Evolutionary conservation across 1,140 invertebrate species (phyloP).

Genomic region (Nasonia vitripennis): DNA sequence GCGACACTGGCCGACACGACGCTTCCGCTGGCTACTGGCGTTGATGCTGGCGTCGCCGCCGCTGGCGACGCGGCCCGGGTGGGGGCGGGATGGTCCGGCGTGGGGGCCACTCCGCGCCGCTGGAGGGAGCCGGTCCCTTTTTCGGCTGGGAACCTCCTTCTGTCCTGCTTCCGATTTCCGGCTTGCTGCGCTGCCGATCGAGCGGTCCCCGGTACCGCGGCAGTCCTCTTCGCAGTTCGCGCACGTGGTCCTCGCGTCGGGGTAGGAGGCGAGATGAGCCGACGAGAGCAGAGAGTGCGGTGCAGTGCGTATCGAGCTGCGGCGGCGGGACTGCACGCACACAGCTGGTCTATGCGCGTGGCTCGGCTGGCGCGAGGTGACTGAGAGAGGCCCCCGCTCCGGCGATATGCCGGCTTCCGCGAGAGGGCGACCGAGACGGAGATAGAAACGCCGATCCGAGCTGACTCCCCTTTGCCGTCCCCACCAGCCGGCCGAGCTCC

Average conservation of each 20-base stretch:
- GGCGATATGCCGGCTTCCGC: conserved; percentile 54
- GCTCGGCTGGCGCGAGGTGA: conserved; percentile 71
- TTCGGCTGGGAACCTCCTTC: too few species aligned
- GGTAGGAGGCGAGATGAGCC: not conserved
- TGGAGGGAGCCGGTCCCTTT: not conserved
- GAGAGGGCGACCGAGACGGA: conserved; percentile 39
- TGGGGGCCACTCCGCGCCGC: too few species aligned
- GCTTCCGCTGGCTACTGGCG: not conserved
- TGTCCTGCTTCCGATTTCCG: not conserved
- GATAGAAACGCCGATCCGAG: conserved; percentile 11
- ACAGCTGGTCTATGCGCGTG: conserved; percentile 58
- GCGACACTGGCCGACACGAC: not conserved
- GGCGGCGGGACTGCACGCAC: conserved; percentile 13
- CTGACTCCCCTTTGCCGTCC: conserved; percentile 14
- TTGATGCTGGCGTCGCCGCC: not conserved
- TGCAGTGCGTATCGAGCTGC: not conserved
- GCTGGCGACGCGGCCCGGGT: not conserved
- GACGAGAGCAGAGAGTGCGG: not conserved
- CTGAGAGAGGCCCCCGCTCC: conserved; percentile 65
- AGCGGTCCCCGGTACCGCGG: not conserved
- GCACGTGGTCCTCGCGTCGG: conserved; percentile 25
- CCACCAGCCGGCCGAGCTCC: conserved; percentile 19
- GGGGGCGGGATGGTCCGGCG: not conserved
- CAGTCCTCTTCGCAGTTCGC: not conserved
- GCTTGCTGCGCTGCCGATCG: not conserved